Evolutionary conservation across 2,113 vertebrate species (phyloP), one percentile per base, ranked within the genome.

Genomic region (Petrocephalus zakoni): DNA sequence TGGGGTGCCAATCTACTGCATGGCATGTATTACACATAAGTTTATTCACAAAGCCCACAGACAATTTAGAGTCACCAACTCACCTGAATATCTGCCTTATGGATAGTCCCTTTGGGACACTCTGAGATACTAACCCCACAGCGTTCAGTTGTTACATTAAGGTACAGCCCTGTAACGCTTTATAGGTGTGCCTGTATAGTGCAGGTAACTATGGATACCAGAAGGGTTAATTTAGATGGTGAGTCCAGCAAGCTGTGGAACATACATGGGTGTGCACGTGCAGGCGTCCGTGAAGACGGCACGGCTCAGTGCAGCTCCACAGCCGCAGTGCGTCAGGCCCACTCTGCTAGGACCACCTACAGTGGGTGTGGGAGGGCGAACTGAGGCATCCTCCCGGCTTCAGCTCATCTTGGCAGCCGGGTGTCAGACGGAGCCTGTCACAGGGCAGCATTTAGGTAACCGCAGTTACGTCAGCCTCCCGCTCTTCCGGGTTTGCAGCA

Each of bases 301-400:
- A 88, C 21, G 58, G 78, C 88, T 89, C 55, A 49, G 21, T 56
- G 78, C 51, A 25, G n/a, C 75, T 47, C 22, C 11, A 55, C 53
- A 88, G 53, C 78, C 81, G 46, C 11, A 46, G 25, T 72, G 83
- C 58, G 9, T 85, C 88, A 37, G 88, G 83, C 88, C 82, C 29
- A 61, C 83, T 85, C 58, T 52, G 83, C 55, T 34, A 47, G 82
- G 82, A 89, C 88, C 88, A 89, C 88, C 83, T 82, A 86, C 34
- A 7, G 25, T 61, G 88, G 82, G 56, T 37, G 88, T 51, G 88
- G 46, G 82, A 89, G 64, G 58, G 88, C 11, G 34, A 21, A 51
- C 64, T 17, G 29, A 52, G n/a, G 19, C n/a, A 52, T 53, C 51
- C 49, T 34, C 52, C 29, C 4, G 34, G 22, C n/a, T 21, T 51